Conservation (phyloP, 2,113 vertebrate genomes). For the Chaetura pelagica region DNA sequence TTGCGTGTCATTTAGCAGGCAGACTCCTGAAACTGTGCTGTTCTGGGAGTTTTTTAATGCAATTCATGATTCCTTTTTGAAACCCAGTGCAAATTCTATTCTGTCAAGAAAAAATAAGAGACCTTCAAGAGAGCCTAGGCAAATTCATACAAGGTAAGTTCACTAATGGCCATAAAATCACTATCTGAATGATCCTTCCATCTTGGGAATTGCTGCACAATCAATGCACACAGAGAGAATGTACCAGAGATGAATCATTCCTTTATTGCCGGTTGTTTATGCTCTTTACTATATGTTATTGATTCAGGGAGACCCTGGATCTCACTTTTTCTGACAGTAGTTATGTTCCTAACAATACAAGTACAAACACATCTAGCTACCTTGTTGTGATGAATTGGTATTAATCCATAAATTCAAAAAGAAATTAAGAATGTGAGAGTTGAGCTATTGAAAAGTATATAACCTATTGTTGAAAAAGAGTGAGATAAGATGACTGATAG, state of each 20-base stretch:
- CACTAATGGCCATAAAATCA: background rate
- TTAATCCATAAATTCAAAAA: background rate
- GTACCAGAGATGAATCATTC: fast-evolving
- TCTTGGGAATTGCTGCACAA: background rate
- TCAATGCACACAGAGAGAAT: background rate
- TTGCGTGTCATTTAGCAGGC: background rate
- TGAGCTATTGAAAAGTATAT: background rate
- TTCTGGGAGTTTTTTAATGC: fast-evolving
- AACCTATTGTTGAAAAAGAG: background rate
- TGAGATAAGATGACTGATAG: background rate
- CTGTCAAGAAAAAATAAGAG: background rate
- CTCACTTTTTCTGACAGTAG: background rate
- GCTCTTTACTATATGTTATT: background rate
- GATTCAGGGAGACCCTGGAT: background rate
- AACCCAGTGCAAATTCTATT: background rate
- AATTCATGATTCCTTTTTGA: background rate
- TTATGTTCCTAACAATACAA: background rate
- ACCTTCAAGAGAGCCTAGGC: background rate
- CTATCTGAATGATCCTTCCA: background rate
- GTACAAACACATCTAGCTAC: background rate
- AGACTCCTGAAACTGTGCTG: background rate
- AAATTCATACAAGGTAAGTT: background rate
- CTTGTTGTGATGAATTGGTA: background rate
- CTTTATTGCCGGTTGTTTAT: background rate
- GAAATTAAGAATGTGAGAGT: background rate